Base-by-base conservation (phyloP, 2,113 vertebrate species). In the Pavo muticus region DNA sequence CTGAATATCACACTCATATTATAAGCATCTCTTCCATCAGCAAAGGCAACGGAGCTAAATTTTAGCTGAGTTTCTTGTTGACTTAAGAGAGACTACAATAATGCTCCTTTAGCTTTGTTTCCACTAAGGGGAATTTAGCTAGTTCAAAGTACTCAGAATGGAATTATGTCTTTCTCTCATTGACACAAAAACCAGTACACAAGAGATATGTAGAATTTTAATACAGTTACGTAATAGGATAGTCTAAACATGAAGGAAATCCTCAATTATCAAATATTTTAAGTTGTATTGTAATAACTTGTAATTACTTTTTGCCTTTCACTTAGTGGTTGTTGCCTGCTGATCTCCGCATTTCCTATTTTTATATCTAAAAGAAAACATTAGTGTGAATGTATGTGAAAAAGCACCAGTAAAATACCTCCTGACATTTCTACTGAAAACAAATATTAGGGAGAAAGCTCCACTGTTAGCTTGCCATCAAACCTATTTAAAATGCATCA, bases 221-320 rank as follows among this genome's bases (percentile, higher is more conserved):
- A 48, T 71, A 30, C 17, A 19, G 60, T 79, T 76, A 23, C 23
- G 42, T 16, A 83, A 63, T 63, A 39, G 39, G 56, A 77, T 10
- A 44, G 61, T 84, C 45, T 84, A 67, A 74, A 94, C 44, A 93
- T 67, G 64, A 59, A n/a, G 63, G 83, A 47, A 95, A 93, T 92
- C 52, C 25, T 91, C 84, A 96, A 21, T 21, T 83, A 95, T 80
- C 4, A 95, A 78, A 57, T 68, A 87, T 71, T 86, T 89, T 29
- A 54, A 35, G 44, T 59, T 73, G 35, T 44, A 39, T 29, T 91
- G 48, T 50, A 95, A 74, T 91, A 90, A 91, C 10, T 76, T 82
- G 90, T 93, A 88, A 90, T 91, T 96, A 96, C 88, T 96, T 95
- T 94, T 80, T 96, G 91, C 25, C 96, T 97, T 96, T 96, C 87